Evolutionary conservation across 2,888 invertebrate genomes (phyloP).

Genomic region (Petrolisthes manimaculis): DNA sequence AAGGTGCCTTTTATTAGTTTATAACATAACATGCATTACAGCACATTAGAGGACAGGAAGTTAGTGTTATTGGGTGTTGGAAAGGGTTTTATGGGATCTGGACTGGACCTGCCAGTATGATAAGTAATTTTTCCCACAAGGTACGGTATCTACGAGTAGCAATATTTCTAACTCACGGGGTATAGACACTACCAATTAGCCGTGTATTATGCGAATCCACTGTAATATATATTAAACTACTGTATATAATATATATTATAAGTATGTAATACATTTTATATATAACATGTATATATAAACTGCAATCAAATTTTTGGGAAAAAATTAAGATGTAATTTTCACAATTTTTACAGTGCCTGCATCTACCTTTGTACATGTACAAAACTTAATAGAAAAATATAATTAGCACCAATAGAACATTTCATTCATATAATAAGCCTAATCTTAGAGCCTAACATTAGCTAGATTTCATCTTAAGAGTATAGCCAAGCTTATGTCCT

Average conservation of each 20-base stretch:
- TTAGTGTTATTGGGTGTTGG: too few relatives aligned
- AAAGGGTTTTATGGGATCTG: too few relatives aligned
- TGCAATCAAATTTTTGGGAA: background rate
- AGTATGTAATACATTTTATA: conserved; percentile 16
- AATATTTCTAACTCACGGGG: too few relatives aligned
- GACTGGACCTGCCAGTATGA: too few relatives aligned
- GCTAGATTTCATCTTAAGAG: conserved; percentile 13
- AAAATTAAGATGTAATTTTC: conserved; percentile 12
- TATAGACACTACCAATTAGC: too few relatives aligned
- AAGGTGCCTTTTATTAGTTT: too few relatives aligned
- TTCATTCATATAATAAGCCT: conserved; percentile 18
- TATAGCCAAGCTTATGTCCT: background rate
- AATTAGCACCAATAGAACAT: conserved; percentile 18
- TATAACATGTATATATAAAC: conserved; percentile 29
- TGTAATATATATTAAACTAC: background rate
- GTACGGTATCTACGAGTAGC: too few relatives aligned
- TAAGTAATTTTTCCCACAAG: too few relatives aligned
- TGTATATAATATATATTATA: conserved; percentile 14
- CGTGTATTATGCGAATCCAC: too few relatives aligned
- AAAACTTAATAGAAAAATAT: conserved; percentile 18
- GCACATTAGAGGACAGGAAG: too few relatives aligned
- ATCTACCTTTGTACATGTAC: conserved; percentile 16
- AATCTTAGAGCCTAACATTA: conserved; percentile 16
- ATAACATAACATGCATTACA: too few relatives aligned
- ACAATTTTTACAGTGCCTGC: conserved; percentile 11